A percentile compares a stretch with the other conserved stretches of the same genome.
Evolutionary conservation across 2,113 vertebrate species (phyloP).

Genomic region (Paralichthys olivaceus): DNA sequence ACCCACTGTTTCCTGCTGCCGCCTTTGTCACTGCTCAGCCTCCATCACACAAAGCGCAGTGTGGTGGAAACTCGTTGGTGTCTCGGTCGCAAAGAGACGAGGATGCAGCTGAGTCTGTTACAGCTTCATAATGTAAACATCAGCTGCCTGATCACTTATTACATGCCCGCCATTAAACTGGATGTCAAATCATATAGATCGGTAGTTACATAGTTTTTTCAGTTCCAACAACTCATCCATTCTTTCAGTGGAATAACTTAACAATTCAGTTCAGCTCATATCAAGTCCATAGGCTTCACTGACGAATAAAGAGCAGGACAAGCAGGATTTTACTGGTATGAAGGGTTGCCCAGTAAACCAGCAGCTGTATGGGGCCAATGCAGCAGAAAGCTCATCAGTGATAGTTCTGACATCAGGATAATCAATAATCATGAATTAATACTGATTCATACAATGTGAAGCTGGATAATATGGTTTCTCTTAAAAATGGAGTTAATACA

Average conservation of each 20-base stretch:
- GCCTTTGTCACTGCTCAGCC: slow-evolving; percentile 77
- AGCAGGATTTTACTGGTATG: background rate
- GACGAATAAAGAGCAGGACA: background rate
- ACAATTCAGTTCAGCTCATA: background rate
- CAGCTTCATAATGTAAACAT: background rate
- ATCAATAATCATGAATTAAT: slow-evolving; percentile 48
- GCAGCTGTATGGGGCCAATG: background rate
- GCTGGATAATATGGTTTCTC: background rate
- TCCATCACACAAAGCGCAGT: slow-evolving; percentile 78
- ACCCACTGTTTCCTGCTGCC: slow-evolving; percentile 44
- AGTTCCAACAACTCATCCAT: background rate
- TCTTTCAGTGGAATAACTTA: background rate
- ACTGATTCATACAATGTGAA: background rate
- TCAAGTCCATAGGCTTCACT: background rate
- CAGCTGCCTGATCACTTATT: slow-evolving; percentile 5
- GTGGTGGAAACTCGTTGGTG: slow-evolving; percentile 60
- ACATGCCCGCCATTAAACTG: background rate
- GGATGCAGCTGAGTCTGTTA: slow-evolving; percentile 46
- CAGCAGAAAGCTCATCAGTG: slow-evolving; percentile 10
- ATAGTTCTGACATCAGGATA: slow-evolving; percentile 23
- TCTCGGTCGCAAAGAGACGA: slow-evolving; percentile 44
- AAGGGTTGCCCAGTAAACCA: background rate
- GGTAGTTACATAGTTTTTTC: background rate
- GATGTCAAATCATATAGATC: background rate
- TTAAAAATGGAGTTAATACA: background rate